Conservation (phyloP, 2,888 invertebrate species). For the Orthosia gracilis region DNA sequence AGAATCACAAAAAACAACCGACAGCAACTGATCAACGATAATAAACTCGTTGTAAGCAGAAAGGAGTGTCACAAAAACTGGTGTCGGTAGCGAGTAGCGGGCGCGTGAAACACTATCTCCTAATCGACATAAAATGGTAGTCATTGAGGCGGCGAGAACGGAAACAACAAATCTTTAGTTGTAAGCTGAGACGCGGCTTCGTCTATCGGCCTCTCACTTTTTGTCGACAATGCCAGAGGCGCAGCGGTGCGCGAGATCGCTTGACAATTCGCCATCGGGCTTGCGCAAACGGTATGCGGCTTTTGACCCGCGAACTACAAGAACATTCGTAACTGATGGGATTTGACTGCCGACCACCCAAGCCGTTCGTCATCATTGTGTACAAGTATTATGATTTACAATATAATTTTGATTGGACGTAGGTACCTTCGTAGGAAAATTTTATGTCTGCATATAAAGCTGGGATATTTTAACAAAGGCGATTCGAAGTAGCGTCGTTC, state of each 20-base stretch:
- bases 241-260: constrained; percentile 70
- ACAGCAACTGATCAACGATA: constrained; percentile 85
- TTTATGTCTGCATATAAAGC: constrained; percentile 75
- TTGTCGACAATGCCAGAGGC: constrained; percentile 77
- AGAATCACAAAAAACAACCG: constrained; percentile 72
- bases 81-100: constrained; percentile 89
- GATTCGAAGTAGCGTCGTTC: constrained; percentile 67
- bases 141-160: constrained; percentile 89
- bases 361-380: constrained; percentile 74
- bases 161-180: constrained; percentile 89
- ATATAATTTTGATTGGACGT: constrained; percentile 85
- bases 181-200: constrained; percentile 83
- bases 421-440: constrained; percentile 77
- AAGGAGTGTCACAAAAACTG: constrained; percentile 89
- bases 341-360: constrained; percentile 85
- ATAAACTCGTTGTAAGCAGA: constrained; percentile 87
- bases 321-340: constrained; percentile 79
- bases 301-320: constrained; percentile 84
- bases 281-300: constrained; percentile 82
- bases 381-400: constrained; percentile 79
- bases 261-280: constrained; percentile 84
- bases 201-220: constrained; percentile 85
- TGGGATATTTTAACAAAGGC: constrained; percentile 76
- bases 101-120: constrained; percentile 90
- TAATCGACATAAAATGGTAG: constrained; percentile 91